Base-by-base conservation (phyloP, 2,113 vertebrate genomes). In the Struthio camelus region DNA sequence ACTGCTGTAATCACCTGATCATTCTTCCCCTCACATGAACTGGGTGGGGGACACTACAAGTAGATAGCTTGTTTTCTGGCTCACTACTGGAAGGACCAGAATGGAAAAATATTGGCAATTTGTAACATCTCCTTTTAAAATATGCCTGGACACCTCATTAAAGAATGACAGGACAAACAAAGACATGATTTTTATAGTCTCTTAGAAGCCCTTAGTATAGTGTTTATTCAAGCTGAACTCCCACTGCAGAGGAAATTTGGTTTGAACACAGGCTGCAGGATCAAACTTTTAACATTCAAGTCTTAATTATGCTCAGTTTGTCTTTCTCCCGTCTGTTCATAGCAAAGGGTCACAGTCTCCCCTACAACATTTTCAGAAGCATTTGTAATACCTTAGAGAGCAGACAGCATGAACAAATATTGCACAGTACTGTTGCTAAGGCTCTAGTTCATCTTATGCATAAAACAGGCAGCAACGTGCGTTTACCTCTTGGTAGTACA, bases 171-270 rank as follows among this genome's bases (percentile, higher is more conserved):
- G 58, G 50, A 70, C 44, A 87, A 95, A 89, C 71, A 94, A 90
- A 92, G 36, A 51, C 71, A 75, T 13, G 30, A 69, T 69, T 91
- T 95, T 85, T 80, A 61, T 3, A 1, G 36, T 72, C 85, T 89
- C 73, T 82, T 85, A 83, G 34, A 89, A 83, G 36, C 59, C 27
- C n/a, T 82, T 70, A 77, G 5, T 30, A 7, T 56, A 62, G 44
- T 80, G 70, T 66, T 96, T 94, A 85, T 97, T 95, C 78, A 87
- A 94, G 81, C 81, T 89, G 84, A 93, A 94, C 53, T 91, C 44
- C 56, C 15, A 83, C 79, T 80, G 36, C 23, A 66, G n/a, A 40
- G 51, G 16, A n/a, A 83, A 82, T 53, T 87, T 0, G 20, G 85
- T 88, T 34, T 85, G 32, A 92, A 28, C 38, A 65, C 44, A 92